Conservation (phyloP, 2,797 vertebrate species). For the Hyperoplus lanceolatus region DNA sequence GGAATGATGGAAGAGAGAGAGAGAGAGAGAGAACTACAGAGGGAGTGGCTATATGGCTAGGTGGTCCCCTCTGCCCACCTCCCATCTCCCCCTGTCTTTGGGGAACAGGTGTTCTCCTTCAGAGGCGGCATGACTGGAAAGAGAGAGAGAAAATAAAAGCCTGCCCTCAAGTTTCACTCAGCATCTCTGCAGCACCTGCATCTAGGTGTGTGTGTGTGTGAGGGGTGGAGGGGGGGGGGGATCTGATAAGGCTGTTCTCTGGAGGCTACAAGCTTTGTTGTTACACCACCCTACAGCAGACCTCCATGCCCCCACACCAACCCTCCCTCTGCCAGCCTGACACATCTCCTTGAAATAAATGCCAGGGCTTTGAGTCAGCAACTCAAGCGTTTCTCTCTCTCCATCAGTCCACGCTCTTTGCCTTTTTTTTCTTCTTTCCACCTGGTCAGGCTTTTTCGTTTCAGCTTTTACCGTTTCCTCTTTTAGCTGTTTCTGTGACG, state of each 20-base stretch:
- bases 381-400: slow-evolving; percentile 51
- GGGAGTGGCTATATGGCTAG: slow-evolving; percentile 40
- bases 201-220: slow-evolving; percentile 33
- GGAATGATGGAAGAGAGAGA: background rate
- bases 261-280: slow-evolving; percentile 67
- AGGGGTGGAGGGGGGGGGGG: slow-evolving; percentile 40
- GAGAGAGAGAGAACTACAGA: slow-evolving; percentile 17
- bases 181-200: slow-evolving; percentile 80
- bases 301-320: slow-evolving; percentile 57
- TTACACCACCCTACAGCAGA: slow-evolving; percentile 73
- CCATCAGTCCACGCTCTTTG: slow-evolving; percentile 14
- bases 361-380: slow-evolving; percentile 74
- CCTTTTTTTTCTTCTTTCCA: slow-evolving; percentile 17
- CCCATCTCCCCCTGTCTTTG: slow-evolving; percentile 36
- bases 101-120: slow-evolving; percentile 78
- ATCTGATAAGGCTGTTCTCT: slow-evolving; percentile 72
- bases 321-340: slow-evolving; percentile 52
- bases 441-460: slow-evolving; percentile 54
- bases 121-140: slow-evolving; percentile 59
- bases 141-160: slow-evolving; percentile 35
- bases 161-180: slow-evolving; percentile 73
- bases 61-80: slow-evolving; percentile 23
- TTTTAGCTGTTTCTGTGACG: slow-evolving; percentile 48
- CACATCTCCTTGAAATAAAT: slow-evolving; percentile 72
- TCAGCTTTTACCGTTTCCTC: slow-evolving; percentile 25